A percentile compares a stretch with the other conserved stretches of the same genome.
Conservation (phyloP, 2,888 invertebrate species). For the Ischnura elegans region DNA sequence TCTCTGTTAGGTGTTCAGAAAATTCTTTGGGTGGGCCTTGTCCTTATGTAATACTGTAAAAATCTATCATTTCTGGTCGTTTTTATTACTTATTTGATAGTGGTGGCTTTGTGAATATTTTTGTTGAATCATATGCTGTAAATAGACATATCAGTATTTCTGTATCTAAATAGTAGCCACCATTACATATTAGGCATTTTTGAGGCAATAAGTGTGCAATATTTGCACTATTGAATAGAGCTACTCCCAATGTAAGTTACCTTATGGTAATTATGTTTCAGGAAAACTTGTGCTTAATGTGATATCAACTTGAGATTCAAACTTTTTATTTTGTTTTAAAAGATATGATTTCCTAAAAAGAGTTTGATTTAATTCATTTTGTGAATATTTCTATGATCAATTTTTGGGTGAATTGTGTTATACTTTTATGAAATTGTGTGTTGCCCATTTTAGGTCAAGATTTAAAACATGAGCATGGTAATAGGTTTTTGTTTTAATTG, state of each 20-base stretch:
- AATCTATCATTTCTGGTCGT: neutral
- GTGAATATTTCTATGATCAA: neutral
- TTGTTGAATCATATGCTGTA: neutral
- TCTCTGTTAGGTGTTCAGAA: neutral
- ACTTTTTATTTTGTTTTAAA: neutral
- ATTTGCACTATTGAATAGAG: neutral
- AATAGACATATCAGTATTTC: constrained; percentile 58
- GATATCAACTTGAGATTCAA: neutral
- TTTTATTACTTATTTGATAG: neutral
- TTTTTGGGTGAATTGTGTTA: neutral
- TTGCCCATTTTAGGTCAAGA: neutral
- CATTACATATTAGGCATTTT: neutral
- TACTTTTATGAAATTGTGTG: neutral
- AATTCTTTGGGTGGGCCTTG: neutral
- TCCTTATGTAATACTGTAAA: neutral
- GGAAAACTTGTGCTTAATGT: neutral
- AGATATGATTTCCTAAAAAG: neutral
- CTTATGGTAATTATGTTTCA: neutral
- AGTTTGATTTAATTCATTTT: constrained; percentile 1
- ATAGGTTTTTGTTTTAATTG: neutral
- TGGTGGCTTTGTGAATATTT: neutral
- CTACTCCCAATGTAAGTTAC: neutral
- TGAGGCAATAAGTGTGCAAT: neutral
- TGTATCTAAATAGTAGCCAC: neutral
- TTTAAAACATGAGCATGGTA: neutral